Conservation (phyloP, 2,888 invertebrate genomes). For the Polyommatus icarus region DNA sequence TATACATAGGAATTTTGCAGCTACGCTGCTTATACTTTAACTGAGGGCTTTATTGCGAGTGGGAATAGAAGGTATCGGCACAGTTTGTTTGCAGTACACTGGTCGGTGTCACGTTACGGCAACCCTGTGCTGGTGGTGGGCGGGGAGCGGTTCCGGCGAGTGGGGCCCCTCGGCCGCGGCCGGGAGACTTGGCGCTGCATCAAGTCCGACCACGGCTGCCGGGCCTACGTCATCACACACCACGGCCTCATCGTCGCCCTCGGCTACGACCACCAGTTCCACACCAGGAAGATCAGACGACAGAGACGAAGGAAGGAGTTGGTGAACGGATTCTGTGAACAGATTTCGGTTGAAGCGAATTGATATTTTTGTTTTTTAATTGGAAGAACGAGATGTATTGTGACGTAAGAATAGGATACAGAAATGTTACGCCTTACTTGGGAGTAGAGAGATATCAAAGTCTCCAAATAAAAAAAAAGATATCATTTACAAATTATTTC, state of each 20-base stretch:
- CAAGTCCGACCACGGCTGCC: slow-evolving; percentile 67
- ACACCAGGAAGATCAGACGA: slow-evolving; percentile 43
- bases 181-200: slow-evolving; percentile 62
- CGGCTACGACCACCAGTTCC: slow-evolving; percentile 51
- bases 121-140: slow-evolving; percentile 64
- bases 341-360: neutral
- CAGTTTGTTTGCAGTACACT: slow-evolving; percentile 59
- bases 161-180: slow-evolving; percentile 45
- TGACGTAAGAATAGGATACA: neutral
- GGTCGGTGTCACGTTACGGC: slow-evolving; percentile 61
- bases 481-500: too few species aligned
- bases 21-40: neutral
- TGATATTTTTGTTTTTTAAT: neutral
- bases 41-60: neutral
- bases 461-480: neutral
- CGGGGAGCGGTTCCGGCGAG: slow-evolving; percentile 60
- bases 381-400: neutral
- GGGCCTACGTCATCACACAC: slow-evolving; percentile 56
- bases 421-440: neutral
- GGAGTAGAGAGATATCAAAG: too few species aligned
- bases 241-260: slow-evolving; percentile 51
- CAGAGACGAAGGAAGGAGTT: neutral
- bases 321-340: neutral
- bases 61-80: slow-evolving; percentile 40
- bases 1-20: neutral